Conservation (phyloP, 1,140 invertebrate species). For the Odontomachus brunneus region DNA sequence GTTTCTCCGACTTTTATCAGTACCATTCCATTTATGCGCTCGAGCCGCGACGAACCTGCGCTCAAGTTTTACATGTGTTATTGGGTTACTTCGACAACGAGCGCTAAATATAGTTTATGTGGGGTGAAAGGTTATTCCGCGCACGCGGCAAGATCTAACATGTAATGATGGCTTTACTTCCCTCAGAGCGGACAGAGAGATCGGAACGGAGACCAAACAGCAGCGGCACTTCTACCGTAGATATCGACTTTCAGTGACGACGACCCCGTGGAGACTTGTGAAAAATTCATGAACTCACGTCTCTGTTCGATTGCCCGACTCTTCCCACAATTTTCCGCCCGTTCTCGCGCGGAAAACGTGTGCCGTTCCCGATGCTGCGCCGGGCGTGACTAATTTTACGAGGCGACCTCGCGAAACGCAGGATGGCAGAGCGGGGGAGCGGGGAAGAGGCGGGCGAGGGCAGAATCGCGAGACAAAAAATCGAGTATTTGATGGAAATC, state of each 20-base stretch:
- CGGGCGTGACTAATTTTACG: conserved; percentile 39
- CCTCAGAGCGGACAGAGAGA: conserved; percentile 32
- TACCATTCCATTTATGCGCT: neutral
- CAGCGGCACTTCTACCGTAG: conserved; percentile 63
- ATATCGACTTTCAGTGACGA: conserved; percentile 78
- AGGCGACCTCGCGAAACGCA: neutral
- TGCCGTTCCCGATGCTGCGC: conserved; percentile 4
- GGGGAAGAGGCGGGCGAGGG: no score
- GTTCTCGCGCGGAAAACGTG: conserved; percentile 15
- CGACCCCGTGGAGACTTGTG: conserved; percentile 74
- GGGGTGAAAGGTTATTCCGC: conserved; percentile 24
- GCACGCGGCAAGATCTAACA: conserved; percentile 16
- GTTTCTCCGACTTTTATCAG: neutral
- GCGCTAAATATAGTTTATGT: conserved; percentile 36
- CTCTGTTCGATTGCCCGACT: conserved; percentile 70
- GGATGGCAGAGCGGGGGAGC: no score
- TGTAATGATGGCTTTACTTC: conserved; percentile 48
- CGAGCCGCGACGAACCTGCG: neutral
- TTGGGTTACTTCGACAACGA: conserved; percentile 42
- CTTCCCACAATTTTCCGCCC: conserved; percentile 35
- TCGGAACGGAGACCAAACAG: conserved; percentile 72
- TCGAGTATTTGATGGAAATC: no score
- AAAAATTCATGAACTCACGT: conserved; percentile 79
- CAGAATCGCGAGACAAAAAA: no score
- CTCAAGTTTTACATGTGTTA: conserved; percentile 21